phyloP scores from a whole-genome alignment of 2,797 vertebrate genomes.

The Adelosebastes latens region DNA sequence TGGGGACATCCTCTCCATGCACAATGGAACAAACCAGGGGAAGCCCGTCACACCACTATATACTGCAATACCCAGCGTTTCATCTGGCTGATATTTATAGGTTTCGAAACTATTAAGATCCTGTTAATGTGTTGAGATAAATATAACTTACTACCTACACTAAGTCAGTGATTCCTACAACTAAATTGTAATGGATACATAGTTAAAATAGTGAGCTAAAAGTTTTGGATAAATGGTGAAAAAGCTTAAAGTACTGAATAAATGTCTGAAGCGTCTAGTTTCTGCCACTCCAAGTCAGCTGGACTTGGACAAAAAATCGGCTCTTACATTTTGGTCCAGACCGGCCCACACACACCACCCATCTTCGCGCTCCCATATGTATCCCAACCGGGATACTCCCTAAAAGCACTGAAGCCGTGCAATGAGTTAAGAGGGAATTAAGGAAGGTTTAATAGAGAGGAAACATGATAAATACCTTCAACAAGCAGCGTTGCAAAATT shows the following conservation, averaged over 20 bases:
- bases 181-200: not conserved
- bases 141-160: not conserved
- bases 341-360: too few species aligned
- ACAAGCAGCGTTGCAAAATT: too few species aligned
- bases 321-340: too few species aligned
- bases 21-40: constrained; percentile 71
- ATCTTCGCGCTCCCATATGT: too few species aligned
- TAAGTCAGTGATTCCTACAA: not conserved
- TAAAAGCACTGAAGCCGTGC: too few species aligned
- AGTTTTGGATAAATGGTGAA: not conserved
- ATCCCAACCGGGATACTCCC: too few species aligned
- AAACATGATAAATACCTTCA: too few species aligned
- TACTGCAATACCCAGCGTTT: constrained; percentile 20
- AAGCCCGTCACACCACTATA: constrained; percentile 32
- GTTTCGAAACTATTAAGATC: constrained; percentile 23
- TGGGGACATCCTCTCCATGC: constrained; percentile 74
- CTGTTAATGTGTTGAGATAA: constrained; percentile 34
- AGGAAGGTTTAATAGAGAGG: too few species aligned
- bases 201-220: not conserved
- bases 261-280: not conserved
- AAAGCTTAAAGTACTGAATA: not conserved
- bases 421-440: too few species aligned
- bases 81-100: constrained; percentile 60
- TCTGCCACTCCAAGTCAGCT: not conserved
- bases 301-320: too few species aligned